A percentile compares a stretch with the other conserved stretches of the same genome.
These are phyloP conservation scores for Notiomystis cincta DNA, from an alignment of 2,113 vertebrate genomes.

Conservation along the genomic window DNA sequence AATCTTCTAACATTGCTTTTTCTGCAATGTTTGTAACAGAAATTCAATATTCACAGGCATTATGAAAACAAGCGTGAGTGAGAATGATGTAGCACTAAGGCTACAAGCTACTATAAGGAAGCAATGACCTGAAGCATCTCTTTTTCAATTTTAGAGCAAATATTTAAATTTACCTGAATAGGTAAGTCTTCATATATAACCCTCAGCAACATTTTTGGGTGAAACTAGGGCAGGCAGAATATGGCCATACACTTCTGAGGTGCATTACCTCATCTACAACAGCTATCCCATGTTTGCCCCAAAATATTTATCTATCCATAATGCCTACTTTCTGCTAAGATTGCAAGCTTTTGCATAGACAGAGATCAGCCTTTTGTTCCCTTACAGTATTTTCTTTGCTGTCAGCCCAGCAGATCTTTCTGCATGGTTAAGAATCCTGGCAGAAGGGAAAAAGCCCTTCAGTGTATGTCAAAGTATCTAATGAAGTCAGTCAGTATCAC, in stretches of 20 bases:
- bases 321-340: neutral
- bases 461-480: neutral
- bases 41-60: neutral
- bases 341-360: neutral
- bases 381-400: neutral
- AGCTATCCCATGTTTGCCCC: neutral
- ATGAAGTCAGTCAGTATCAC: neutral
- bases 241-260: neutral
- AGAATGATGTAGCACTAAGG: neutral
- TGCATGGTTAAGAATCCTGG: neutral
- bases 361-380: neutral
- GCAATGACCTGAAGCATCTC: neutral
- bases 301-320: neutral
- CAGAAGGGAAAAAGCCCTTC: neutral
- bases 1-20: neutral
- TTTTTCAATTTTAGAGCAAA: neutral
- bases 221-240: neutral
- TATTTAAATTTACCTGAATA: neutral
- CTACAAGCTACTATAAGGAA: neutral
- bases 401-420: neutral
- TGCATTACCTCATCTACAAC: neutral
- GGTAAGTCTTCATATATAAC: neutral
- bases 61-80: neutral
- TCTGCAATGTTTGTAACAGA: neutral
- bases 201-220: neutral